Evolutionary conservation across 2,797 vertebrate species (phyloP).

Genomic region (Smutsia gigantea): DNA sequence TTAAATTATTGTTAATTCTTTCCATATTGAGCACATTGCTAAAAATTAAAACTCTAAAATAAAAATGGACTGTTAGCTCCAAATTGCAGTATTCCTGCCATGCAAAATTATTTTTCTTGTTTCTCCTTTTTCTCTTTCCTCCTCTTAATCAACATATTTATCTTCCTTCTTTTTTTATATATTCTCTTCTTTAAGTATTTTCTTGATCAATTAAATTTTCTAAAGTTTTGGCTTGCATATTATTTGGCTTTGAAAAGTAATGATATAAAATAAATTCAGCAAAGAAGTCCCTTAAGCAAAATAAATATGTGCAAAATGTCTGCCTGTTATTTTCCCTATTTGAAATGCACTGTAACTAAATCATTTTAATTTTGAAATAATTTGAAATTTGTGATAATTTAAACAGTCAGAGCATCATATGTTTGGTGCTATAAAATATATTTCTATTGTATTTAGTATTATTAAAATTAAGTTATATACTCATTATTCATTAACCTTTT

Average conservation of each 20-base stretch:
- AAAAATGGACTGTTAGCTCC: not conserved
- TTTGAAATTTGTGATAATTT: not conserved
- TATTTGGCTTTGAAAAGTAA: not conserved
- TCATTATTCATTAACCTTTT: not conserved
- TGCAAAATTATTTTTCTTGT: not conserved
- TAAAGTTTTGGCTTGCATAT: not conserved
- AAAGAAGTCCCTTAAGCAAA: not conserved
- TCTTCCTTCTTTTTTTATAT: not conserved
- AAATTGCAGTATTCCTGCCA: not conserved
- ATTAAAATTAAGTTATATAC: not conserved
- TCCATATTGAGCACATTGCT: not conserved
- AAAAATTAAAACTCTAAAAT: constrained; percentile 26
- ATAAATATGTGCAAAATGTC: not conserved
- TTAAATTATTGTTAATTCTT: not conserved
- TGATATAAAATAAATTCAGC: not conserved
- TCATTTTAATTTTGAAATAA: not conserved
- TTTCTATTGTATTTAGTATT: not conserved
- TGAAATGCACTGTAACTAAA: not conserved
- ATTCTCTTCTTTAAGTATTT: not conserved
- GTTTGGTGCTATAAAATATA: not conserved
- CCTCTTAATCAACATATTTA: not conserved
- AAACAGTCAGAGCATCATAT: not conserved
- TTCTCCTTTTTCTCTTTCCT: not conserved
- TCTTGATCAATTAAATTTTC: not conserved
- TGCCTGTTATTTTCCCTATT: not conserved